Evolutionary conservation across 2,113 vertebrate species (phyloP).

Genomic region (Dipodomys stephensi): DNA sequence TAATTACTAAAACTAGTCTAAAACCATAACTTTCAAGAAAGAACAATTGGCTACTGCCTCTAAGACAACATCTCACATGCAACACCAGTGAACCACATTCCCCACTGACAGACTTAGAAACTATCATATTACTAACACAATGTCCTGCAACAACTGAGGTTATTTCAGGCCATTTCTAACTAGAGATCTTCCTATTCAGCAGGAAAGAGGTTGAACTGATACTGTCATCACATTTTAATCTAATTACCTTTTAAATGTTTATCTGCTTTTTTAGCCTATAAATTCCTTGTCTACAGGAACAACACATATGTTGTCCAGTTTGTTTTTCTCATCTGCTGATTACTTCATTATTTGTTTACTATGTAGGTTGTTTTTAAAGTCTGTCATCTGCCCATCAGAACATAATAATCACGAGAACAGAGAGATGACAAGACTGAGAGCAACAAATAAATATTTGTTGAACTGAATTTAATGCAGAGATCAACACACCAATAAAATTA

Average conservation of each 20-base stretch:
- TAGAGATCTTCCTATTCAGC: not conserved
- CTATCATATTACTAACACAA: not conserved
- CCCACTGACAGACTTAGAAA: not conserved
- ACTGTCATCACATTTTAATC: not conserved
- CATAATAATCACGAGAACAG: constrained; percentile 25
- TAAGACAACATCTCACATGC: not conserved
- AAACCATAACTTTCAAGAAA: constrained; percentile 19
- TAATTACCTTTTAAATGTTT: not conserved
- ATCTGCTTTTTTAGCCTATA: not conserved
- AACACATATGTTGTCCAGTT: not conserved
- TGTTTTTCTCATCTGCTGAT: not conserved
- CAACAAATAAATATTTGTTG: constrained; percentile 56
- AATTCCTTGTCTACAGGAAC: not conserved
- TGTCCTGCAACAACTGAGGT: not conserved
- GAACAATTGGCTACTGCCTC: not conserved
- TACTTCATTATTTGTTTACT: constrained; percentile 50
- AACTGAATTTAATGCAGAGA: constrained; percentile 63
- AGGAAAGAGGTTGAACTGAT: not conserved
- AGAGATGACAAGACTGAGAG: constrained; percentile 2
- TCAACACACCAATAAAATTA: constrained; percentile 70
- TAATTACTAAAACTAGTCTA: not conserved
- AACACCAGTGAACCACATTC: not conserved
- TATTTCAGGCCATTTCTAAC: not conserved
- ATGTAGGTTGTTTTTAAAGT: not conserved
- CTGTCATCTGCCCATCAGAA: constrained; percentile 29